Evolutionary conservation across 2,797 vertebrate species (phyloP).

Genomic region (Anas bahamensis): DNA sequence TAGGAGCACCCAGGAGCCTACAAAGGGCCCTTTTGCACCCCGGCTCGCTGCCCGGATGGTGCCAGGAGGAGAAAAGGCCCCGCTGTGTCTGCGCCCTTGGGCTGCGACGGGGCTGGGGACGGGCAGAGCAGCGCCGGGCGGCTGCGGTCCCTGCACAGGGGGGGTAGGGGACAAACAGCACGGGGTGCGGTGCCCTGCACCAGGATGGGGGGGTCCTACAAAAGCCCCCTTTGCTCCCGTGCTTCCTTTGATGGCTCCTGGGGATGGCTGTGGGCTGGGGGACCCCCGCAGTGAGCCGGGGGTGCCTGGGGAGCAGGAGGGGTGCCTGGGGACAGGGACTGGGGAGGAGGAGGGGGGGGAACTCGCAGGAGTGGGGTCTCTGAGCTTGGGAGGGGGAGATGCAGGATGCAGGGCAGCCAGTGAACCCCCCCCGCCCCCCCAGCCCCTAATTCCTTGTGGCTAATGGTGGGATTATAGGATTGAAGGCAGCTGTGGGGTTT

Average conservation of each 20-base stretch:
- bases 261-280: no score
- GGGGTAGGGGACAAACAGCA: neutral
- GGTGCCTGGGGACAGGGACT: neutral
- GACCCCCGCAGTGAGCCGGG: neutral
- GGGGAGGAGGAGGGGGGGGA: neutral
- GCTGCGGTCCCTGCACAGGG: accelerated
- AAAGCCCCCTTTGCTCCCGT: neutral
- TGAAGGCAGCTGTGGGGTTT: neutral
- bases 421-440: neutral
- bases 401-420: neutral
- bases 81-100: accelerated
- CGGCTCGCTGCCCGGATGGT: neutral
- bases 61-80: neutral
- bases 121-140: accelerated
- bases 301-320: neutral
- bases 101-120: neutral
- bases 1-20: neutral
- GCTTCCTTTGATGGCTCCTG: neutral
- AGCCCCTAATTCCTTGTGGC: neutral
- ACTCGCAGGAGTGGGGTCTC: neutral
- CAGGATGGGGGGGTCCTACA: accelerated
- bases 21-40: neutral
- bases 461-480: conserved; percentile 39
- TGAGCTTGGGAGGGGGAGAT: neutral
- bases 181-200: neutral